phyloP scores from a whole-genome alignment of 2,797 vertebrate species.

The Pteropus rufus region DNA sequence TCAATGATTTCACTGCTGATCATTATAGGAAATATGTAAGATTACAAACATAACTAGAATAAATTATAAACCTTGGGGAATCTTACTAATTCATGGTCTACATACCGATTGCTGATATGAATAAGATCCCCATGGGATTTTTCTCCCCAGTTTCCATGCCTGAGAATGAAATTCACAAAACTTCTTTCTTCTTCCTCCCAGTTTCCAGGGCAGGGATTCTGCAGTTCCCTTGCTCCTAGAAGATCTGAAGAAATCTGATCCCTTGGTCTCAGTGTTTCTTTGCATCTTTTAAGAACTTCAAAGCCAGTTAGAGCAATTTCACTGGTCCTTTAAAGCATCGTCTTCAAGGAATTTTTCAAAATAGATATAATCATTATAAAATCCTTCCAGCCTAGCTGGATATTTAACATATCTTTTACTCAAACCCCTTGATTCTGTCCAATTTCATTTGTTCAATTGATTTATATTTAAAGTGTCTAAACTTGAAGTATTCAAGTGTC shows the following conservation, averaged over 20 bases:
- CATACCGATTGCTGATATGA: neutral
- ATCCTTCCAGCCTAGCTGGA: neutral
- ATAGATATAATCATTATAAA: neutral
- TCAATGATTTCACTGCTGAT: neutral
- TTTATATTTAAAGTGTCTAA: neutral
- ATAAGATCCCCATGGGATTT: neutral
- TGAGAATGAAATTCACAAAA: neutral
- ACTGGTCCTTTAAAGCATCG: neutral
- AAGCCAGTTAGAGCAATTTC: neutral
- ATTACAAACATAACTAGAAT: neutral
- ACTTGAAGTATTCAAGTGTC: neutral
- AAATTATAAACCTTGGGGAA: neutral
- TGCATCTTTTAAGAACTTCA: neutral
- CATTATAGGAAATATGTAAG: neutral
- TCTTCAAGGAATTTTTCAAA: neutral
- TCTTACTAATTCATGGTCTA: neutral
- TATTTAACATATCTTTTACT: conserved; percentile 40
- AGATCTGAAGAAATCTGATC: neutral
- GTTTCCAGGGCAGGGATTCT: neutral
- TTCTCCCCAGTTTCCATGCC: neutral
- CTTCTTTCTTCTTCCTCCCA: neutral
- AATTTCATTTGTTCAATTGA: neutral
- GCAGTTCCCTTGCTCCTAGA: neutral
- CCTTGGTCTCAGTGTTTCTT: neutral
- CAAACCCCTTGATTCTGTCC: neutral